Percentiles rank a stretch among this genome's conserved stretches.
Evolutionary conservation across 1,140 invertebrate species (phyloP).

Genomic region (Trissolcus basalis): DNA sequence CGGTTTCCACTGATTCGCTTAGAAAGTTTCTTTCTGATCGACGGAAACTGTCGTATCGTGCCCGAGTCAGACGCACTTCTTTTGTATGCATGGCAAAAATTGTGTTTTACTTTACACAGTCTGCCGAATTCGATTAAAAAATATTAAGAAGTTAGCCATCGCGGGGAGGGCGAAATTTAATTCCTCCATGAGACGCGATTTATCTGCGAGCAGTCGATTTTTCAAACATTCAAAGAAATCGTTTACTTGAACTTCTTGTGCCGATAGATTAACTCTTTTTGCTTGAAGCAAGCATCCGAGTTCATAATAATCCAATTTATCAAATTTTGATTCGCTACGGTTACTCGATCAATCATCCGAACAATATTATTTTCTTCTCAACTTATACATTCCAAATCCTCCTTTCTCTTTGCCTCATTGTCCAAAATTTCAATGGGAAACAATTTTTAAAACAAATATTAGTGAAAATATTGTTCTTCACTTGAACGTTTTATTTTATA

Average conservation of each 20-base stretch:
- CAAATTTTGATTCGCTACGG: constrained; percentile 43
- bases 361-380: constrained; percentile 28
- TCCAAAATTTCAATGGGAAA: too few species aligned
- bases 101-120: neutral
- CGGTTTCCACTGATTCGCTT: constrained; percentile 43
- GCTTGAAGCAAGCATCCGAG: neutral
- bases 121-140: too few species aligned
- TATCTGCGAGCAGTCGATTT: neutral
- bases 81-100: too few species aligned
- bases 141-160: too few species aligned
- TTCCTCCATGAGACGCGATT: too few species aligned
- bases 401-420: constrained; percentile 14
- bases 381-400: constrained; percentile 3
- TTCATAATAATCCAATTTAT: constrained; percentile 36
- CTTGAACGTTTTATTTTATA: too few species aligned
- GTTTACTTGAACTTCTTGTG: constrained; percentile 10
- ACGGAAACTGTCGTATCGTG: neutral
- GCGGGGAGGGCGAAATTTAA: too few species aligned
- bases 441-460: too few species aligned
- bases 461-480: too few species aligned
- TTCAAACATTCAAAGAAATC: neutral
- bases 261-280: constrained; percentile 38
- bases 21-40: constrained; percentile 40
- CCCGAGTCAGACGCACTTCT: neutral
- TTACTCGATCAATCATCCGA: constrained; percentile 44